Base-by-base conservation (phyloP, 2,888 invertebrate genomes). In the Crossocerus cetratus region DNA sequence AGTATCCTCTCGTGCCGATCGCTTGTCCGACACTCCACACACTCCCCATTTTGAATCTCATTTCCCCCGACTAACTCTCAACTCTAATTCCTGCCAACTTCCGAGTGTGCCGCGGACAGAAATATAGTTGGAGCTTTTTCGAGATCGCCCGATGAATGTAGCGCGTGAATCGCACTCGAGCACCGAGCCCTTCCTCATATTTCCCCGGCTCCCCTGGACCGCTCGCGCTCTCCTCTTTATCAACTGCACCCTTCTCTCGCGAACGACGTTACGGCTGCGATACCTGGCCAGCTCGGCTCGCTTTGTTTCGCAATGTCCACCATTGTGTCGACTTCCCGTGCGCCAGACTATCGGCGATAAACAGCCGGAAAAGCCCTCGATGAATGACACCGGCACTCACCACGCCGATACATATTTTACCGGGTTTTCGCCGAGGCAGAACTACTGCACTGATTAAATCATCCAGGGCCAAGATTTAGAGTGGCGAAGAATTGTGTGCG, bases 351-450 rank as follows among this genome's bases (percentile, higher is more conserved):
- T 83, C 86, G 32, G 83, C 84, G 84, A 86, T 85, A 84, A 86
- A 84, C 84, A 84, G 82, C 84, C 84, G 86, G 86, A 86, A 86
- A 86, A 84, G 82, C 84, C 84, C 81, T 78, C 72, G 81, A 81
- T 83, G 84, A 81, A 84, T 80, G 84, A 84, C 81, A 81, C 75
- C 66, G 74, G 71, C 69, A 65, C 32, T 56, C 69, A 67, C 58
- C 53, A 69, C 70, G 62, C 66, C n/a, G 18, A 49, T n/a, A 18
- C 16, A 49, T 18, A 18, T n/a, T 18, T n/a, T n/a, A 54, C 54
- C 44, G 61, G 67, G 43, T 49, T 69, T 49, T 69, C 57, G 63
- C 16, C 1, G 5, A 32, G 11, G 8, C 32, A 32, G 32, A 32
- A 32, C 32, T 32, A 32, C 32, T 32, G 32, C 3, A 32, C 32